Evolutionary conservation across 23 tunicate genomes (phyloP).

Genomic region (Corella eumyota): DNA sequence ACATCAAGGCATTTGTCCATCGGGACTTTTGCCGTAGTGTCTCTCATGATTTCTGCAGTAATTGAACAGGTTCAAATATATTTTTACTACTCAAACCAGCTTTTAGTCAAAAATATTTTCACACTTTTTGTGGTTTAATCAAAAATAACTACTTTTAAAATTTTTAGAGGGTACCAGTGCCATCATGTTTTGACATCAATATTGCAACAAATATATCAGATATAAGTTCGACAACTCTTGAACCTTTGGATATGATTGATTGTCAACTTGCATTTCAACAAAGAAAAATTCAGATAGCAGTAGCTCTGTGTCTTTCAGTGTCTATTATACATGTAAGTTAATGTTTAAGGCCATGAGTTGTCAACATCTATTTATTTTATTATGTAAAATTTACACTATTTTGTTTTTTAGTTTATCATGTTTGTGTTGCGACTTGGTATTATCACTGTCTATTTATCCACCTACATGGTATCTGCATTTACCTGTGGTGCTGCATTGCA

Average conservation of each 20-base stretch:
- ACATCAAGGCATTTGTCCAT: slow-evolving; percentile 69
- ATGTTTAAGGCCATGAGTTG: background rate
- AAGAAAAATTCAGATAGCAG: background rate
- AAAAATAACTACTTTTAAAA: no score
- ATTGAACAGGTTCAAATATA: slow-evolving; percentile 62
- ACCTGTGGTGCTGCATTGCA: slow-evolving; percentile 14
- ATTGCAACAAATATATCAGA: no score
- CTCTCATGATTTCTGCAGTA: slow-evolving; percentile 65
- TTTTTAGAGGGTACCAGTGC: no score
- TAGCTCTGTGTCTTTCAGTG: background rate
- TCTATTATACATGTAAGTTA: background rate
- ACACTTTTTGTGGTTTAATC: no score
- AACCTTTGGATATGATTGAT: no score
- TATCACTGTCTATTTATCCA: slow-evolving; percentile 6
- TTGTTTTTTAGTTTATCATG: slow-evolving; percentile 1
- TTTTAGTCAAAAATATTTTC: no score
- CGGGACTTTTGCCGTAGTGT: slow-evolving; percentile 84
- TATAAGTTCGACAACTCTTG: no score
- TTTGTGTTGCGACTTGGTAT: slow-evolving; percentile 10
- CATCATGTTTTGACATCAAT: no score
- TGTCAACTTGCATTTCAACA: background rate
- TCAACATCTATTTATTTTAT: background rate
- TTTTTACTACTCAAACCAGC: no score
- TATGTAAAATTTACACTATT: background rate
- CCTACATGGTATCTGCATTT: slow-evolving; percentile 8